These are phyloP conservation scores for Pomatostomus ruficeps DNA, from an alignment of 2,113 vertebrate genomes.

Conservation along the genomic window DNA sequence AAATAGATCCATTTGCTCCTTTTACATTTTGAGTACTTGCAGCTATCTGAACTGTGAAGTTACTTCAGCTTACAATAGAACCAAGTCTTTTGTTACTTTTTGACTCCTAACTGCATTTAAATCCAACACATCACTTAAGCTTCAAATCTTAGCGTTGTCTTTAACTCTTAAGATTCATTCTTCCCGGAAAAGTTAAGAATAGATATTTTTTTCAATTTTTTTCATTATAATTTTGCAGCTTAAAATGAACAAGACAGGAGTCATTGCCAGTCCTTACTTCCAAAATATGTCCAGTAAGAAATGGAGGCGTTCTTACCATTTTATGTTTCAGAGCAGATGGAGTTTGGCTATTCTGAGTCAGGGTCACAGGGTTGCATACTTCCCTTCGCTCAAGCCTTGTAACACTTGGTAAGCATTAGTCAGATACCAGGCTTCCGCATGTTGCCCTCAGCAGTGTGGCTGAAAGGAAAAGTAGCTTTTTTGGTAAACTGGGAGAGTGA, in stretches of 20 bases:
- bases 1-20: not conserved
- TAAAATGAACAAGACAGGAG: not conserved
- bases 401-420: constrained; percentile 6
- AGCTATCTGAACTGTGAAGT: not conserved
- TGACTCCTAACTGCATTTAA: not conserved
- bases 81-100: not conserved
- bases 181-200: not conserved
- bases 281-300: not conserved
- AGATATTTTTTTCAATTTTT: not conserved
- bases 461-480: constrained; percentile 24
- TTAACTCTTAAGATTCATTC: not conserved
- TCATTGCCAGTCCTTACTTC: not conserved
- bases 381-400: not conserved
- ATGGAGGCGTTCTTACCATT: not conserved
- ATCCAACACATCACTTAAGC: not conserved
- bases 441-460: not conserved
- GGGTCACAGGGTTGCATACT: constrained; percentile 51
- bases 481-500: not conserved
- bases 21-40: not conserved
- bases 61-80: not conserved
- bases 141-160: not conserved
- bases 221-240: not conserved
- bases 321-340: not conserved
- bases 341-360: constrained; percentile 26
- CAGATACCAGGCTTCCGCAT: not conserved